Evolutionary conservation across 2,113 vertebrate genomes (phyloP), one percentile per base, ranked within the genome.

Genomic region (Lepisosteus oculatus): DNA sequence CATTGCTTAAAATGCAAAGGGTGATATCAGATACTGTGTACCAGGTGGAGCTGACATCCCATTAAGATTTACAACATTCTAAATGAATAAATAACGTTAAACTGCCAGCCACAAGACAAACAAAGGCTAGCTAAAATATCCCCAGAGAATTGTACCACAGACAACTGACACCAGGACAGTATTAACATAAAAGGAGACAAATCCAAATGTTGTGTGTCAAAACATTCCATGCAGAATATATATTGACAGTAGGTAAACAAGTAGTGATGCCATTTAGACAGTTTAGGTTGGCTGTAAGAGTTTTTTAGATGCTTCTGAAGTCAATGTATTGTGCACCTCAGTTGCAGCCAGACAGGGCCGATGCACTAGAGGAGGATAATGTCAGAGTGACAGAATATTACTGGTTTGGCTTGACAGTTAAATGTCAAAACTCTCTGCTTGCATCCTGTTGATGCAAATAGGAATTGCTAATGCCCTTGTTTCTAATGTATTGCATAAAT

Each of bases 41-140:
- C 72, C 76, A 80, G 76, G 74, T 78, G 79, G 76, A 76, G 74
- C 61, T 76, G 74, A 78, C 76, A 72, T 71, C 6, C 29, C 71
- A 76, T 80, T 80, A 80, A 74, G 78, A 80, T 80, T 80, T 80
- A 78, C 76, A 74, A 62, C 71, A 70, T 59, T 57, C 78, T 76
- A 76, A 80, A 80, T 72, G 67, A 78, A 80, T 78, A 78, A 72
- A 78, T 76, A 29, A 45, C 4, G 43, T 78, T 74, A 55, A 67
- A 70, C 57, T 74, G 74, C 69, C 76, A 72, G 76, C 76, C 76
- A 80, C 9, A 12, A 72, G 69, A 78, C 79, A 80, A 80, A 78
- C 79, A 80, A 80, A 78, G 65, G 74, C 69, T 71, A 69, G 71
- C 57, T 73, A 69, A 74, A 74, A 77, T 74, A 72, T 67, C 76